Evolutionary conservation across 2,797 vertebrate species (phyloP), one percentile per base, ranked within the genome.

Genomic region (Danio kyathit): DNA sequence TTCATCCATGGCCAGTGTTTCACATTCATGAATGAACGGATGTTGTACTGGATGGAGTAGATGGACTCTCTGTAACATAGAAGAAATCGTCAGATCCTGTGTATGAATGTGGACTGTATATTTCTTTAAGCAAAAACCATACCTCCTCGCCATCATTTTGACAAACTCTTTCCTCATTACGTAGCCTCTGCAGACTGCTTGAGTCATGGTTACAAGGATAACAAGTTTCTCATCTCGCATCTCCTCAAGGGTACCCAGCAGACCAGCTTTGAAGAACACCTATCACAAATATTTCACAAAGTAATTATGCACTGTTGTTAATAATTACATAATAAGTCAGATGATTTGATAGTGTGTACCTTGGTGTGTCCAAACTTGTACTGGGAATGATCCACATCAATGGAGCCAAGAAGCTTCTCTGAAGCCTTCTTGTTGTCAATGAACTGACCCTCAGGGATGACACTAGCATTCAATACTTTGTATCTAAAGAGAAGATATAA

Each of bases 1-100:
- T 96, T 96, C 95, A 96, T 94, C 96, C 96, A 96, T 48, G 96
- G 94, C 96, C 96, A 97, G 85, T 95, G 93, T 82, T 97, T 96
- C 0, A 97, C 96, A 9, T 96, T 96, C 96, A 96, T 96, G 91
- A 96, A 96, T 0, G 92, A 65, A 0, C 95, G 91, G 48, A 95
- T 7, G 0, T 94, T 95, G 88, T 96, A 96, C 81, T 96, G 95
- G 81, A 96, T 95, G 5, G 87, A 73, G 79, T 67, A 96, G 82
- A 95, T 92, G 7, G 96, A 91, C 1, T 96, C 96, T 69, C 96
- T 97, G 80, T 66, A 12, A 76, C 3, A 65, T 6, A 83, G 64
- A 83, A 46, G 19, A 19, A 29, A 46, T 12, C 13, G 12, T 43
- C n/a, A 52, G 8, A 76, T 52, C 6, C 41, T 14, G 13, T 48